A percentile compares a stretch with the other conserved stretches of the same genome.
phyloP scores from a whole-genome alignment of 1,140 invertebrate genomes.

The Teleogryllus occipitalis region DNA sequence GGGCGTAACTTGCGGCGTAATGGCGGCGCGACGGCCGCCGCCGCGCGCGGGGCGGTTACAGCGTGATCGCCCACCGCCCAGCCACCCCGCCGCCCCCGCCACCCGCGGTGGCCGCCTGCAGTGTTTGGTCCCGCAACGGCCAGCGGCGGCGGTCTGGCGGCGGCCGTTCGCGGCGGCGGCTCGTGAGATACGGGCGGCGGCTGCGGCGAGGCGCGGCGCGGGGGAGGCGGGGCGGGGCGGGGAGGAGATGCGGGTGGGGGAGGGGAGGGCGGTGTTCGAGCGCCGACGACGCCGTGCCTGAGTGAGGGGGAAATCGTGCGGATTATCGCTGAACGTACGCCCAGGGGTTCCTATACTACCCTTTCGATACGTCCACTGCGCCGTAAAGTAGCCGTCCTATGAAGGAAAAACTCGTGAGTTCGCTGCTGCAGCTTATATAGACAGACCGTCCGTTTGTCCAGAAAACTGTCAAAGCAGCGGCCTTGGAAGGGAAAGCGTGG shows the following conservation, averaged over 20 bases:
- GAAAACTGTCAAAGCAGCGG: no score
- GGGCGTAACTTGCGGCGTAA: slow-evolving; percentile 2
- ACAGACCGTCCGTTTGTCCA: no score
- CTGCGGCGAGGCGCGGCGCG: no score
- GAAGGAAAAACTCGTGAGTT: not conserved
- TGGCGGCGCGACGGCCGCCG: not conserved
- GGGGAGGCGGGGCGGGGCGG: no score
- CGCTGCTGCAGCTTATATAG: not conserved
- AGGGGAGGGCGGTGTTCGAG: not conserved
- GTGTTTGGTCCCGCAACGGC: no score
- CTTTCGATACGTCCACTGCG: not conserved
- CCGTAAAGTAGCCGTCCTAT: not conserved
- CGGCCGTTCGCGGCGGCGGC: no score
- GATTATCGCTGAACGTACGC: not conserved
- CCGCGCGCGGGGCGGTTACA: not conserved
- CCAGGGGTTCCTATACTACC: not conserved
- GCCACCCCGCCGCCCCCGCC: no score
- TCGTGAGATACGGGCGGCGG: not conserved
- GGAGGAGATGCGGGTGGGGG: not conserved
- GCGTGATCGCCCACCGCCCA: not conserved
- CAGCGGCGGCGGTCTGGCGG: no score
- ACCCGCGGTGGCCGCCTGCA: no score
- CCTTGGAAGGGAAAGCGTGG: no score
- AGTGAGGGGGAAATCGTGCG: not conserved
- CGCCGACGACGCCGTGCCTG: not conserved